Conservation (phyloP, 2,797 vertebrate genomes). For the Smutsia gigantea region DNA sequence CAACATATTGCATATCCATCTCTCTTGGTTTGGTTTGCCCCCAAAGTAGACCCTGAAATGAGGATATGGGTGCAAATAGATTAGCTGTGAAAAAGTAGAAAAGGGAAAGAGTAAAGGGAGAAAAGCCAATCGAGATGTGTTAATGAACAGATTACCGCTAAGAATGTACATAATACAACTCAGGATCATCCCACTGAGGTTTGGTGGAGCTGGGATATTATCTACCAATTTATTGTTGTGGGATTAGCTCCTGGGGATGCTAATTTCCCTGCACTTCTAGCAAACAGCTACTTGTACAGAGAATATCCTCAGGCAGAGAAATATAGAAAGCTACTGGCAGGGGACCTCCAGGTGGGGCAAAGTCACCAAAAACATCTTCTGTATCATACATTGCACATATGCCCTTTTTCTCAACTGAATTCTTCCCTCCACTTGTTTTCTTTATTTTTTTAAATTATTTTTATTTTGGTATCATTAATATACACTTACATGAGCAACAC, state of each 20-base stretch:
- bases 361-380: neutral
- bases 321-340: neutral
- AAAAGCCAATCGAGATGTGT: neutral
- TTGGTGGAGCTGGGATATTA: neutral
- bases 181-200: neutral
- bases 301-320: neutral
- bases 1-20: neutral
- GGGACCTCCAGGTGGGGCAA: neutral
- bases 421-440: neutral
- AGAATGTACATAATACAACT: neutral
- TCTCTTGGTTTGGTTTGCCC: neutral
- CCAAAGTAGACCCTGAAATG: neutral
- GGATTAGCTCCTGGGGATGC: neutral
- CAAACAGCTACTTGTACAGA: neutral
- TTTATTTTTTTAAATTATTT: no score
- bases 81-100: neutral
- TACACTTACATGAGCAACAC: no score
- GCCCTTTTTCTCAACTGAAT: neutral
- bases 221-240: neutral
- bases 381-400: rapidly evolving
- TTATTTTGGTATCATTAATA: no score
- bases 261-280: neutral
- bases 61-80: neutral
- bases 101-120: neutral
- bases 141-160: neutral